Conservation (phyloP, 2,797 vertebrate genomes). For the Sphenopsis melanotis region DNA sequence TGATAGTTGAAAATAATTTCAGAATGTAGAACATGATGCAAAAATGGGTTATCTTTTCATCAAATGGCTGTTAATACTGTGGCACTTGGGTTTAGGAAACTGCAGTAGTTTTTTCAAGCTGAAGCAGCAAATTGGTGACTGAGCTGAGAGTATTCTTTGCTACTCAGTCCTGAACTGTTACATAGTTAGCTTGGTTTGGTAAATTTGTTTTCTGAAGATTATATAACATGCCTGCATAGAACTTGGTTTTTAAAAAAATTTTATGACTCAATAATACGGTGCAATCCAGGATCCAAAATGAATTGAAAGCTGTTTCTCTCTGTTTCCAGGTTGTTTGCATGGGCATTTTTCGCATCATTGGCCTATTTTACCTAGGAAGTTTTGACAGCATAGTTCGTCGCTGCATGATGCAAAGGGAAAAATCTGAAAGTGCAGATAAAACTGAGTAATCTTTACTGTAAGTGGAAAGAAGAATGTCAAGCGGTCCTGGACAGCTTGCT, state of each 20-base stretch:
- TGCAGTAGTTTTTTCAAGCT: not conserved
- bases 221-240: not conserved
- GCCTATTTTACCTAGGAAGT: conserved; percentile 94
- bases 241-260: not conserved
- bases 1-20: not conserved
- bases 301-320: conserved; percentile 22
- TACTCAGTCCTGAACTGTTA: not conserved
- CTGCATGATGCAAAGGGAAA: conserved; percentile 94
- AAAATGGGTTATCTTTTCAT: not conserved
- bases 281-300: not conserved
- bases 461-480: conserved; percentile 44
- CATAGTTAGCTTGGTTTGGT: not conserved
- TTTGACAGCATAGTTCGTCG: conserved; percentile 97
- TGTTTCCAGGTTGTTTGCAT: conserved; percentile 90
- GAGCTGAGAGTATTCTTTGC: not conserved
- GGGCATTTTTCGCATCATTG: conserved; percentile 93
- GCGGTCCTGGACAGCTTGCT: conserved; percentile 65
- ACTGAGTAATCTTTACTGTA: conserved; percentile 76
- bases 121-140: not conserved
- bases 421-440: conserved; percentile 85
- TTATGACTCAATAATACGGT: not conserved
- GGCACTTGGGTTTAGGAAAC: not conserved
- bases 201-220: not conserved
- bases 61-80: not conserved
- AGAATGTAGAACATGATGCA: not conserved